Conservation (phyloP, 2,113 vertebrate species). For the Apaloderma vittatum region DNA sequence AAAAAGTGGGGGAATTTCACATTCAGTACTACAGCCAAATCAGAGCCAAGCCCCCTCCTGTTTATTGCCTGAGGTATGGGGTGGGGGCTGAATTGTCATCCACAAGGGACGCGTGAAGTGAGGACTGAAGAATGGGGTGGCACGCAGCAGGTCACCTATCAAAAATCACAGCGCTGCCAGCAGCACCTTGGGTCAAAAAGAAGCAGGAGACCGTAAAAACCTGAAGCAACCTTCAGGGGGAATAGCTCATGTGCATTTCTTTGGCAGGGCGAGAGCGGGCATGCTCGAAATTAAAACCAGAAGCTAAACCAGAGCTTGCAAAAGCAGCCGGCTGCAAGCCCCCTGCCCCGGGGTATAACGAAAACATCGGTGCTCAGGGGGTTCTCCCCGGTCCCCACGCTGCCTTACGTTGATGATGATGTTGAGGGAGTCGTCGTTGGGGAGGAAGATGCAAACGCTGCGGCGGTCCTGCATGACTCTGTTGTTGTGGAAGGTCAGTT, state of each 20-base stretch:
- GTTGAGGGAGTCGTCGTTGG: constrained; percentile 95
- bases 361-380: fast-evolving
- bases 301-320: not conserved
- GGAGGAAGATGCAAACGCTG: constrained; percentile 97
- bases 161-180: not conserved
- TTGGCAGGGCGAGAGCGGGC: not conserved
- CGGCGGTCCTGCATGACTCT: constrained; percentile 99
- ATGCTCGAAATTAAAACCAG: not conserved
- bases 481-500: constrained; percentile 95
- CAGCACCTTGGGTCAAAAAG: fast-evolving
- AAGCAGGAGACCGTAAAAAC: fast-evolving
- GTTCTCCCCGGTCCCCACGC: fast-evolving
- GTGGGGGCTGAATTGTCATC: not conserved
- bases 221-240: not conserved
- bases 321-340: fast-evolving
- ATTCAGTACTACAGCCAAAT: fast-evolving
- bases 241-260: not conserved
- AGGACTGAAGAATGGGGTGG: not conserved
- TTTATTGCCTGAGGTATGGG: not conserved
- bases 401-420: constrained; percentile 97
- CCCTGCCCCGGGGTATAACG: fast-evolving
- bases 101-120: fast-evolving
- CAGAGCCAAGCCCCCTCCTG: not conserved
- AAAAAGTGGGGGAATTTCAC: not conserved
- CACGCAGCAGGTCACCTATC: no score